phyloP scores from a whole-genome alignment of 2,113 vertebrate species.

The Prietella phreatophila region DNA sequence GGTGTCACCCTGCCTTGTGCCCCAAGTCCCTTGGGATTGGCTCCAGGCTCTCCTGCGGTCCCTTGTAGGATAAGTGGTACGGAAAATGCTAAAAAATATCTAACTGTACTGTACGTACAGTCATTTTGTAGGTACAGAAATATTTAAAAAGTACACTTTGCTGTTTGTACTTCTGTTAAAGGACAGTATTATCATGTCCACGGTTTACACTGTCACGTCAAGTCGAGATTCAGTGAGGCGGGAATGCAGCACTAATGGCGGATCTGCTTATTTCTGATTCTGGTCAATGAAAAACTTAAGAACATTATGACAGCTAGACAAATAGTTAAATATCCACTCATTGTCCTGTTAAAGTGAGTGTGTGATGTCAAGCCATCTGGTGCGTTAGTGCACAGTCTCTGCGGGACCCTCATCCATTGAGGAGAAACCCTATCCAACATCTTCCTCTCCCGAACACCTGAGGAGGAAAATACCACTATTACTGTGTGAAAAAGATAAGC shows the following conservation, averaged over 20 bases:
- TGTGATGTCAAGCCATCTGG: background rate
- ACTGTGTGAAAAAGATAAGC: constrained; percentile 14
- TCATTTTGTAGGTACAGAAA: background rate
- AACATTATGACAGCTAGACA: constrained; percentile 33
- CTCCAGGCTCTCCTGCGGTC: too few relatives aligned
- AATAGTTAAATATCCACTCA: constrained; percentile 29
- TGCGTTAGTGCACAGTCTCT: background rate
- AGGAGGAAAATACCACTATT: constrained; percentile 39
- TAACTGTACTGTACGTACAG: background rate
- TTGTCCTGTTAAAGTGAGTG: constrained; percentile 14
- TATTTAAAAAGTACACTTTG: background rate
- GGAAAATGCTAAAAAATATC: background rate
- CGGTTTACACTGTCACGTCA: constrained; percentile 33
- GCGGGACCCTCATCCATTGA: constrained; percentile 50
- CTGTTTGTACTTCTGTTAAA: background rate
- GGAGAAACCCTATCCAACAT: constrained; percentile 27
- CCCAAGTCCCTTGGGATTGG: too few relatives aligned
- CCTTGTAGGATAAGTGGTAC: too few relatives aligned
- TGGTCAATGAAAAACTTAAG: background rate
- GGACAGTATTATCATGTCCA: background rate
- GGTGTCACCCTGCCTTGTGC: too few relatives aligned
- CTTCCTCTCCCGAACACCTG: constrained; percentile 15
- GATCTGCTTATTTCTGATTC: constrained; percentile 9
- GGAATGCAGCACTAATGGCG: background rate
- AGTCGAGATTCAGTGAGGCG: constrained; percentile 44